These are phyloP conservation scores for Myiozetetes cayanensis DNA, from an alignment of 2,113 vertebrate species.

Conservation along the genomic window DNA sequence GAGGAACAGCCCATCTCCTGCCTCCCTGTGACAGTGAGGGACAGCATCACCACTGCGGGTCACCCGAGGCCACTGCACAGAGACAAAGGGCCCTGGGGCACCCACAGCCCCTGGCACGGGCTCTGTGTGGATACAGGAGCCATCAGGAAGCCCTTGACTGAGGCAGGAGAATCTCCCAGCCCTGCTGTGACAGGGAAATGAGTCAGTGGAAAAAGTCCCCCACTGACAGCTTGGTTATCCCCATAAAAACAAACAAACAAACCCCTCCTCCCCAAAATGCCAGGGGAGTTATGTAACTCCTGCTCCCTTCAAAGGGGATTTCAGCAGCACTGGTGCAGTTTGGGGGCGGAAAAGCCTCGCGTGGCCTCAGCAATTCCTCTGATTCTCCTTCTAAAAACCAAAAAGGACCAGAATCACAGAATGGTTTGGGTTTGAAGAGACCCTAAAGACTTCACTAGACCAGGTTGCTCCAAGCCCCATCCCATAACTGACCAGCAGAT, in stretches of 20 bases:
- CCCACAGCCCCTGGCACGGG: conserved; percentile 1
- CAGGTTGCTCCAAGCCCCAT: background rate
- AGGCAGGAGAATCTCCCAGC: background rate
- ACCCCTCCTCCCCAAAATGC: background rate
- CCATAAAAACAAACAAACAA: background rate
- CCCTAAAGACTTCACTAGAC: background rate
- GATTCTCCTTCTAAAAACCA: background rate
- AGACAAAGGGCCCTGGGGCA: conserved; percentile 42
- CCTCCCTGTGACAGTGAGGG: background rate
- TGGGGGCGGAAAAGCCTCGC: background rate
- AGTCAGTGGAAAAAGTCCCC: background rate
- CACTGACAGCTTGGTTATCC: background rate
- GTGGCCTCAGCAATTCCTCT: background rate
- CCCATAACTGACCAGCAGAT: fast-evolving
- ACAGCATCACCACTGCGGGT: background rate
- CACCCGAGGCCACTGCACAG: conserved; percentile 34
- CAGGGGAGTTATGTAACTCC: fast-evolving
- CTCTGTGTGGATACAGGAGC: background rate
- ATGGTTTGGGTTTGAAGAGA: background rate
- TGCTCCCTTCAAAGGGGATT: background rate
- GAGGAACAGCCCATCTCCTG: background rate
- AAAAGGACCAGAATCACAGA: background rate
- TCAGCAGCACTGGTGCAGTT: background rate
- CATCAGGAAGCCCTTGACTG: conserved; percentile 38
- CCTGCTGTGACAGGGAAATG: background rate